Evolutionary conservation across 2,113 vertebrate genomes (phyloP).

Genomic region (Misgurnus anguillicaudatus): DNA sequence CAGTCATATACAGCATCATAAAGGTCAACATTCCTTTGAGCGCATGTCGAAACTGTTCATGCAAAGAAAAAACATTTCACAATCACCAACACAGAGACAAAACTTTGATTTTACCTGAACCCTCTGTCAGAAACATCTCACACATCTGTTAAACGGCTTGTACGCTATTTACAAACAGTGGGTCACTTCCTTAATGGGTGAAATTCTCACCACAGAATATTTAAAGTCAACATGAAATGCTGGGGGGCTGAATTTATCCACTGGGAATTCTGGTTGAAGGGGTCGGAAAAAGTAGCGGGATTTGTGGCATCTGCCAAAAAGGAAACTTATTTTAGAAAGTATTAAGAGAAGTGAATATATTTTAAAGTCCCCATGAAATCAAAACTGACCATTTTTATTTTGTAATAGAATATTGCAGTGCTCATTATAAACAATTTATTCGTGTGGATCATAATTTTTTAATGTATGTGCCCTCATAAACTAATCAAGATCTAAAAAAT

Average conservation of each 20-base stretch:
- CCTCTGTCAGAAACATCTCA: slow-evolving; percentile 11
- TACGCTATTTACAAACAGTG: slow-evolving; percentile 42
- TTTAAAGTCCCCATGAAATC: too few species aligned
- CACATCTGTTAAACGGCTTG: slow-evolving; percentile 16
- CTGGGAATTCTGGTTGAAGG: not conserved
- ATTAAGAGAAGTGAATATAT: not conserved
- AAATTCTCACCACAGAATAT: slow-evolving; percentile 4
- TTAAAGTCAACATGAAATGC: slow-evolving; percentile 23
- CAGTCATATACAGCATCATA: slow-evolving; percentile 56
- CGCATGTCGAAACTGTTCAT: slow-evolving; percentile 81
- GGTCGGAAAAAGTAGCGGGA: too few species aligned
- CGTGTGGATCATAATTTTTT: too few species aligned
- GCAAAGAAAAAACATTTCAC: slow-evolving; percentile 78
- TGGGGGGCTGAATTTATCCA: not conserved
- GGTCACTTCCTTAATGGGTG: not conserved
- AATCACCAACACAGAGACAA: slow-evolving; percentile 62
- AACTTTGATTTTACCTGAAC: slow-evolving; percentile 41
- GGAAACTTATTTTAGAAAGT: not conserved
- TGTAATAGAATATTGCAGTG: too few species aligned
- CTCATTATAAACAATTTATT: too few species aligned
- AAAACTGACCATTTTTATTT: too few species aligned
- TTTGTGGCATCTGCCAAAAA: not conserved
- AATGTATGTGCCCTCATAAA: too few species aligned
- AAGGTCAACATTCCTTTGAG: slow-evolving; percentile 74
- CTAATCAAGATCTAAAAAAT: too few species aligned